Conservation (phyloP, 2,797 vertebrate genomes). For the Rousettus madagascariensis region DNA sequence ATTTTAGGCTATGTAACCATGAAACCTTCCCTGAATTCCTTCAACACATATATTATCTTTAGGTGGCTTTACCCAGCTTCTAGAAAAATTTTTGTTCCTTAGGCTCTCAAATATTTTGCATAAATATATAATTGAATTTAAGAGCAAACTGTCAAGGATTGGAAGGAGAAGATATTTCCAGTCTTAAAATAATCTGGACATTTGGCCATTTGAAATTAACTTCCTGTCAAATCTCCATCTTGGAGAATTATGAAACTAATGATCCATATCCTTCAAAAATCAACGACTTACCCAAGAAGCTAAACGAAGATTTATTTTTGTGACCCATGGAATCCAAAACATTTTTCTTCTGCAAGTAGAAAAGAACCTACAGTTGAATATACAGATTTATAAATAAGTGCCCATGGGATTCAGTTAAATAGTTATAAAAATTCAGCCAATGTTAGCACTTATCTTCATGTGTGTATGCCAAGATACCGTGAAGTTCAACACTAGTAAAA, state of each 20-base stretch:
- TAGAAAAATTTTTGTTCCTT: not conserved
- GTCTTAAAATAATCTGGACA: conserved; percentile 32
- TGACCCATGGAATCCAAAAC: not conserved
- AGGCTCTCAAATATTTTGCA: not conserved
- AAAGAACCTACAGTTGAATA: not conserved
- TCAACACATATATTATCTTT: not conserved
- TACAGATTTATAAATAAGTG: not conserved
- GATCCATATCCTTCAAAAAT: not conserved
- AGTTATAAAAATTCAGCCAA: not conserved
- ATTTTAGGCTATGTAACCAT: not conserved
- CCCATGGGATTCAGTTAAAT: not conserved
- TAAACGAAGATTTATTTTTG: not conserved
- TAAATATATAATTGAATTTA: conserved; percentile 19
- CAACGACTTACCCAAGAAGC: not conserved
- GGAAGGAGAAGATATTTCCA: not conserved
- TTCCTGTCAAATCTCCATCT: not conserved
- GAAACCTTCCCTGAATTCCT: not conserved
- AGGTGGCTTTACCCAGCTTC: not conserved
- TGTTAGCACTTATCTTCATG: not conserved
- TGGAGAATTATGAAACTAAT: not conserved
- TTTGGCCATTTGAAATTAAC: not conserved
- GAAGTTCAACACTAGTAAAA: not conserved
- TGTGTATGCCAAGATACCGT: not conserved
- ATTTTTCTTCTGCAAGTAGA: not conserved
- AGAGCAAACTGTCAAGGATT: not conserved